Percentiles rank a stretch among this genome's conserved stretches.
These are phyloP conservation scores for Carduelis carduelis DNA, from an alignment of 2,797 vertebrate species.

Conservation along the genomic window DNA sequence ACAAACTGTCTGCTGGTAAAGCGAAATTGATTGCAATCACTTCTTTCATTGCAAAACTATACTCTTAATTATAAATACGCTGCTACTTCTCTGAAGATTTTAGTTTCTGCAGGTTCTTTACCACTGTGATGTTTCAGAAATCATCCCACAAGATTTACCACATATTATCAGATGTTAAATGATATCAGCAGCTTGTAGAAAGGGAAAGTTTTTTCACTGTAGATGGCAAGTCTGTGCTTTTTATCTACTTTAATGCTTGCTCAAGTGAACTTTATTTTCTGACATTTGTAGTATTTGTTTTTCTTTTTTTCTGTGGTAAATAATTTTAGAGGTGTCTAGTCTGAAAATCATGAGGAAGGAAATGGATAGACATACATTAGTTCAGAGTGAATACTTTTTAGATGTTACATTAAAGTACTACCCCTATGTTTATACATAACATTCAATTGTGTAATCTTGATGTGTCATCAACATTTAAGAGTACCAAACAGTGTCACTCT, in stretches of 20 bases:
- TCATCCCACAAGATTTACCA: background rate
- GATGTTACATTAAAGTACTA: background rate
- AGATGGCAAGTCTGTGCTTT: background rate
- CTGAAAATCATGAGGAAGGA: background rate
- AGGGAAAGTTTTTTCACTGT: background rate
- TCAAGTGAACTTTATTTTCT: background rate
- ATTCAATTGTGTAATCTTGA: background rate
- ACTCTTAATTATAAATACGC: background rate
- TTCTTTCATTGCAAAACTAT: background rate
- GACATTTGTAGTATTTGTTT: background rate
- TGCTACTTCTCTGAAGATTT: background rate
- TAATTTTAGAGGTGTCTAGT: background rate
- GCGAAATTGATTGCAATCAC: background rate
- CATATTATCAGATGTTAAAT: background rate
- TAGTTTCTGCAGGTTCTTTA: background rate
- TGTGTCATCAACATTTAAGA: fast-evolving
- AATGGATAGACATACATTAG: background rate
- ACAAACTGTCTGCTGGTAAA: background rate
- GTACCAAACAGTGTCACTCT: background rate
- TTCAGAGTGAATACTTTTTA: background rate
- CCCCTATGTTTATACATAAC: background rate
- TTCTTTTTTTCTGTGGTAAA: background rate
- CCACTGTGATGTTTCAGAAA: background rate
- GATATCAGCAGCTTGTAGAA: background rate
- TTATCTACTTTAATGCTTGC: background rate